Evolutionary conservation across 2,113 vertebrate species (phyloP).

Genomic region (Cyanoliseus patagonus): DNA sequence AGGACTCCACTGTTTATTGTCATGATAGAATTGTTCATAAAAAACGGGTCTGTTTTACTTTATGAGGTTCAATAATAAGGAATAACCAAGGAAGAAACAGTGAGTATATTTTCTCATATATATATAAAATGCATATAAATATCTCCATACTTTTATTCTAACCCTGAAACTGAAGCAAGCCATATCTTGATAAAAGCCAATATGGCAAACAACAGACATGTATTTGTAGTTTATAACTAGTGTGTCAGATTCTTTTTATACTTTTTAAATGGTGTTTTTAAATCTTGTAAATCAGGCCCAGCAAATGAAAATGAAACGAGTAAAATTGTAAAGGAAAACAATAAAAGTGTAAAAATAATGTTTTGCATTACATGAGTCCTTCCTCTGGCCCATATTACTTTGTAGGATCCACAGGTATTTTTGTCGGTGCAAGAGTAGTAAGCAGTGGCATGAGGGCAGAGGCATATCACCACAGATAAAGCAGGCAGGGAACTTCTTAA

Average conservation of each 20-base stretch:
- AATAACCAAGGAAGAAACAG: background rate
- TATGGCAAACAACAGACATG: background rate
- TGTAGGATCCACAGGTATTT: background rate
- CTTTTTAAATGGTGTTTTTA: background rate
- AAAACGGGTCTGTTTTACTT: background rate
- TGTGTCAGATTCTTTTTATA: background rate
- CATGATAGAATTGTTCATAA: background rate
- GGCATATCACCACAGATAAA: background rate
- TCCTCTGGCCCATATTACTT: background rate
- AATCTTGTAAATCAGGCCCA: background rate
- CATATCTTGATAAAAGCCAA: background rate
- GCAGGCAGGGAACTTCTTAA: background rate
- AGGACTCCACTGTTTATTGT: accelerated
- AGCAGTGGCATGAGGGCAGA: background rate
- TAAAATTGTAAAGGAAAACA: background rate
- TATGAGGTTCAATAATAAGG: background rate
- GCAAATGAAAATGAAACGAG: background rate
- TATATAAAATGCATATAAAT: background rate
- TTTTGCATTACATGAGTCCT: background rate
- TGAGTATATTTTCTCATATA: background rate
- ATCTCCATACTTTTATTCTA: background rate
- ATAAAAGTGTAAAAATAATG: background rate
- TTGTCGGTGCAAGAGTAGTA: too few species aligned
- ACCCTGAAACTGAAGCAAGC: background rate
- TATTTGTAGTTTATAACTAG: background rate